Percentiles rank a stretch among this genome's conserved stretches.
Evolutionary conservation across 2,113 vertebrate species (phyloP).

Genomic region (Manacus vitellinus): DNA sequence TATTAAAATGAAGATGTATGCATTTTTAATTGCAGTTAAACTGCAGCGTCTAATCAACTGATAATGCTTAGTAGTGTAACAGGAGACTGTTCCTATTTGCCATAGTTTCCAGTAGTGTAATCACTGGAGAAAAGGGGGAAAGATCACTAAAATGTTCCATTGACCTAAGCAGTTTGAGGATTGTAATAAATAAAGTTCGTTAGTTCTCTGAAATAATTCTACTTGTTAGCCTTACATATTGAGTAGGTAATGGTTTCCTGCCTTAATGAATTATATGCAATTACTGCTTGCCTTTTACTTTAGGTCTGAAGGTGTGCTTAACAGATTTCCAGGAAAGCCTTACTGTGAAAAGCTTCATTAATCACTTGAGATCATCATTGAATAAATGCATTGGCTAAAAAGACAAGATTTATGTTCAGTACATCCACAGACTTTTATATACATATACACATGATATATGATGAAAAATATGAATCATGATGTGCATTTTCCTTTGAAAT

Average conservation of each 20-base stretch:
- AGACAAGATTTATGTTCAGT: not conserved
- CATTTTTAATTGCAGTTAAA: not conserved
- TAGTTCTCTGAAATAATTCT: not conserved
- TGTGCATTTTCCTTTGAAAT: not conserved
- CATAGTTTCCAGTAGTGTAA: not conserved
- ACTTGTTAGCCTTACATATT: not conserved
- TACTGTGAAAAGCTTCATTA: not conserved
- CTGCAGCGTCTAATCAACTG: not conserved
- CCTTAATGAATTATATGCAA: not conserved
- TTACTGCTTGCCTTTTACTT: not conserved
- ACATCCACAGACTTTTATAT: not conserved
- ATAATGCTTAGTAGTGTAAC: not conserved
- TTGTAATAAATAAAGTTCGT: not conserved
- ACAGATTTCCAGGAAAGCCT: not conserved
- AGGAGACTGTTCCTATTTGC: not conserved
- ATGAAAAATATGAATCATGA: not conserved
- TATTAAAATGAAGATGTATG: not conserved
- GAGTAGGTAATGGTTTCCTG: not conserved
- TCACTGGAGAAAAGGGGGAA: not conserved
- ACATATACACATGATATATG: too few species aligned
- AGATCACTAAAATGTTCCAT: not conserved
- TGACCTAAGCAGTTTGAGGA: not conserved
- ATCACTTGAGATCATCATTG: not conserved
- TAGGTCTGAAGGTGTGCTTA: not conserved
- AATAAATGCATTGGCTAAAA: not conserved